These are phyloP conservation scores for Ceyx margarethae DNA, from an alignment of 2,113 vertebrate genomes.

Conservation along the genomic window DNA sequence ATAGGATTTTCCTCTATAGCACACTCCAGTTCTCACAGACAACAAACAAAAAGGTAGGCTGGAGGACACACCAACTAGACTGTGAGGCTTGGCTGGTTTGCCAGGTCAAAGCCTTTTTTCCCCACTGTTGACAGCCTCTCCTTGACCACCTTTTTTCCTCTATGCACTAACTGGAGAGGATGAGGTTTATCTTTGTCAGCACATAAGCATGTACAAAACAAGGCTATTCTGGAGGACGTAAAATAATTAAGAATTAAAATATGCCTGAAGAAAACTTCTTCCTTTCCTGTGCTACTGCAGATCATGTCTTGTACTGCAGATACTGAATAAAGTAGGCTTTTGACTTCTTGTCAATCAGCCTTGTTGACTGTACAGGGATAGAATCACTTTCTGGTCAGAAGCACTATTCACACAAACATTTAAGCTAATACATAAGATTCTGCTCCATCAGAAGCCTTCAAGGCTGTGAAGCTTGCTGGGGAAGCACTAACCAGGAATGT, in stretches of 20 bases:
- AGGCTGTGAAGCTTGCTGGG: not conserved
- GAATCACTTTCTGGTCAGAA: not conserved
- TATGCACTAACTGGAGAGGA: not conserved
- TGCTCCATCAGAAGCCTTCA: not conserved
- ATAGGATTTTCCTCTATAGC: not conserved
- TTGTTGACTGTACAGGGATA: not conserved
- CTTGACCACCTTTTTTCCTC: not conserved
- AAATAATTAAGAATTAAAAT: not conserved
- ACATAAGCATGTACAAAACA: not conserved
- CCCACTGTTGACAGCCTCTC: not conserved
- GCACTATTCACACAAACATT: not conserved
- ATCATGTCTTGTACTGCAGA: not conserved
- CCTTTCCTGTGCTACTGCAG: not conserved
- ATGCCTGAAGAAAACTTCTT: not conserved
- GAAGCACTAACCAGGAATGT: not conserved
- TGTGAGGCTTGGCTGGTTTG: not conserved
- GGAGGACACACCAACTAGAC: not conserved
- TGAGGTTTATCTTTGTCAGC: not conserved
- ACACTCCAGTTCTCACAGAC: not conserved
- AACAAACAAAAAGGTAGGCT: not conserved
- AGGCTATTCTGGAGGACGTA: not conserved
- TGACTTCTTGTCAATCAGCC: accelerated
- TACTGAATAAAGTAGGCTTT: not conserved
- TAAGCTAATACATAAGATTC: not conserved
- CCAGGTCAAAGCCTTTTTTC: not conserved